Percentiles rank a stretch among this genome's conserved stretches.
These are phyloP conservation scores for Porphyrio hochstetteri DNA, from an alignment of 2,113 vertebrate genomes.

Conservation along the genomic window DNA sequence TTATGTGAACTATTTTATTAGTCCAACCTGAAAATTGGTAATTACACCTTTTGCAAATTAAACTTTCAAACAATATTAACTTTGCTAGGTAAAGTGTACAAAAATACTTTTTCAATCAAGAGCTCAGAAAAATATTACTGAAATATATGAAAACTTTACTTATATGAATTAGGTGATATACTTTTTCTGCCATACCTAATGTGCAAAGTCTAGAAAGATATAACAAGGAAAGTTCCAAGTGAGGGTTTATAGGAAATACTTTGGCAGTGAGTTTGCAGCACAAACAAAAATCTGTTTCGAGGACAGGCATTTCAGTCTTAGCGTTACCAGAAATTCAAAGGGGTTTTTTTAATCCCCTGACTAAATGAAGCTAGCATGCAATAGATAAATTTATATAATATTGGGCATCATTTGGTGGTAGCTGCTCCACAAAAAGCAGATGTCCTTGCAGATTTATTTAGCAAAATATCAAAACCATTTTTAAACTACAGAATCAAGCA, in stretches of 20 bases:
- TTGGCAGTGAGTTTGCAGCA: not conserved
- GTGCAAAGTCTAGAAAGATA: not conserved
- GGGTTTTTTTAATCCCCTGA: not conserved
- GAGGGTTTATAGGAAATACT: not conserved
- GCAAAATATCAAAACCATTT: not conserved
- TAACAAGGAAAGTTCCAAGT: not conserved
- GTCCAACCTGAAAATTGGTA: not conserved
- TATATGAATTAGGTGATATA: not conserved
- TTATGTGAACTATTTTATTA: not conserved
- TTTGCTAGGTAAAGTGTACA: not conserved
- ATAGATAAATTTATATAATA: not conserved
- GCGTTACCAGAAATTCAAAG: not conserved
- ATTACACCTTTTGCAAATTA: not conserved
- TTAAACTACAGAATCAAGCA: not conserved
- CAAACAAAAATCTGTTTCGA: not conserved
- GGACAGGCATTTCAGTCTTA: not conserved
- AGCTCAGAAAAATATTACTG: not conserved
- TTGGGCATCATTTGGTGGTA: not conserved
- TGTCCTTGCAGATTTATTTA: not conserved
- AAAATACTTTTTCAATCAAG: not conserved
- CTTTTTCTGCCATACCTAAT: not conserved
- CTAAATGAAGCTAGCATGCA: not conserved
- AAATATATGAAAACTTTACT: not conserved
- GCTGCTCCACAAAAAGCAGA: not conserved
- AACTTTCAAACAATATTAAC: not conserved